phyloP scores from a whole-genome alignment of 2,113 vertebrate species.

The Pao palembangensis region DNA sequence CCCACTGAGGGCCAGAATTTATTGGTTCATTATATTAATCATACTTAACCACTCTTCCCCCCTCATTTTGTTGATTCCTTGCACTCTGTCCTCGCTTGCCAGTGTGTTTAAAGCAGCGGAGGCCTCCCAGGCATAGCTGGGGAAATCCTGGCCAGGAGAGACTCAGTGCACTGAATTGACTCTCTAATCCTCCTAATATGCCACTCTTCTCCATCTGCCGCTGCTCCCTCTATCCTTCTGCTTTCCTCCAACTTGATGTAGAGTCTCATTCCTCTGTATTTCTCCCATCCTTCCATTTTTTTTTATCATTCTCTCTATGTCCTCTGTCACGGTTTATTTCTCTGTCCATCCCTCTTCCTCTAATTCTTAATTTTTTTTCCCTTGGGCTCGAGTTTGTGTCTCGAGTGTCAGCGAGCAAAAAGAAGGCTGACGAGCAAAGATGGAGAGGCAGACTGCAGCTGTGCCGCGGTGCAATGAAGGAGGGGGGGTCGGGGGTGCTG shows the following conservation, averaged over 20 bases:
- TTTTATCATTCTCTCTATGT: background rate
- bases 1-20: constrained; percentile 18
- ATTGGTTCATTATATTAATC: constrained; percentile 47
- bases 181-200: constrained; percentile 60
- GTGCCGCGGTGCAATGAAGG: constrained; percentile 59
- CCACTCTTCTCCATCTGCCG: constrained; percentile 30
- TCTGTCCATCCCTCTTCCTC: constrained; percentile 17
- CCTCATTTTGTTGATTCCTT: constrained; percentile 7
- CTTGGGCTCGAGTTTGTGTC: constrained; percentile 9
- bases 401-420: constrained; percentile 37
- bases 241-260: constrained; percentile 10
- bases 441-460: constrained; percentile 71
- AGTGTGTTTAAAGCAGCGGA: constrained; percentile 52
- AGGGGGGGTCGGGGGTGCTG: constrained; percentile 39
- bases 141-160: constrained; percentile 58
- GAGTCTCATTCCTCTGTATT: constrained; percentile 21
- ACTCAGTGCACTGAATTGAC: constrained; percentile 41
- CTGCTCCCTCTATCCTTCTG: constrained; percentile 12
- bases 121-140: constrained; percentile 52
- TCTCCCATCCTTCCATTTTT: constrained; percentile 1
- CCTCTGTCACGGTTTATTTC: constrained; percentile 2
- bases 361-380: constrained; percentile 6
- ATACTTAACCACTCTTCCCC: constrained; percentile 15
- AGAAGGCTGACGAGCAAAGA: constrained; percentile 53
- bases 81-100: constrained; percentile 50